These are phyloP conservation scores for Pissodes strobi DNA, from an alignment of 1,140 invertebrate species.

Conservation along the genomic window DNA sequence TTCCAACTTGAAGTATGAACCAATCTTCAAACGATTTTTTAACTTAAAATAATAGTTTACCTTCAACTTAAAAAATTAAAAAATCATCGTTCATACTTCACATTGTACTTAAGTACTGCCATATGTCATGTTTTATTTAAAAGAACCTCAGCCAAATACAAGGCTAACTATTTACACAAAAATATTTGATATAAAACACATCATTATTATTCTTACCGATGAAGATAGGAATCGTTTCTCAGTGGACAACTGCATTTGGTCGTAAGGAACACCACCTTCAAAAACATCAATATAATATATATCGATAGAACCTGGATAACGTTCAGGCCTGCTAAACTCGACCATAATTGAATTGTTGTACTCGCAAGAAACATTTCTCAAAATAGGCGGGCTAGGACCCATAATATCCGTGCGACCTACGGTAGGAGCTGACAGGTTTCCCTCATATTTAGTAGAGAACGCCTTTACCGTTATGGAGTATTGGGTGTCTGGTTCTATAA, in stretches of 20 bases:
- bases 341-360: conserved; percentile 31
- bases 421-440: conserved; percentile 72
- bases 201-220: too few species aligned
- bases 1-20: too few species aligned
- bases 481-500: conserved; percentile 76
- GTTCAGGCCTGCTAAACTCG: conserved; percentile 14
- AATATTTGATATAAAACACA: too few species aligned
- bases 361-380: conserved; percentile 83
- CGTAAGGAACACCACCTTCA: conserved; percentile 7
- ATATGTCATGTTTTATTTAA: too few species aligned
- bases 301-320: conserved; percentile 11
- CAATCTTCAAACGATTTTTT: too few species aligned
- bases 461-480: conserved; percentile 88
- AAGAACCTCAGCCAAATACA: too few species aligned
- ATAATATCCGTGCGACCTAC: conserved; percentile 78
- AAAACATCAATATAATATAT: conserved; percentile 31
- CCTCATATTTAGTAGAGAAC: conserved; percentile 72
- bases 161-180: too few species aligned
- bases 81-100: too few species aligned
- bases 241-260: conserved; percentile 13
- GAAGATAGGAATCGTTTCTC: conserved; percentile 6
- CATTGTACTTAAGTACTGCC: too few species aligned
- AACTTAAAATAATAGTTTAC: too few species aligned
- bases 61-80: too few species aligned
- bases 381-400: conserved; percentile 76